Base-by-base conservation (phyloP, 1,140 invertebrate species). In the Brachionus asplanchnoidis region DNA sequence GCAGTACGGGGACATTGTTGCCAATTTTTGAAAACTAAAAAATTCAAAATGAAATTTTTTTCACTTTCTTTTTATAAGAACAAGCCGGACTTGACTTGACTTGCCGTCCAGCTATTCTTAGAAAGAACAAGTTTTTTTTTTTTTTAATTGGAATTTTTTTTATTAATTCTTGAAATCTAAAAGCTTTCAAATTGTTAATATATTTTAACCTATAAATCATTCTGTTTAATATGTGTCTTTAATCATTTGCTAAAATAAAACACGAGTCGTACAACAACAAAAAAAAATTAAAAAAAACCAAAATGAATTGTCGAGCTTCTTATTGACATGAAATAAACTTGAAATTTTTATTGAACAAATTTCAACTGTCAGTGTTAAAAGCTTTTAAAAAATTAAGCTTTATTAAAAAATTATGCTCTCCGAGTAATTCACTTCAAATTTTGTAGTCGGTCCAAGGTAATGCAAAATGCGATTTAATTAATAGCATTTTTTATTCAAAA, bases 311-410 rank as follows among this genome's bases (percentile, higher is more conserved):
- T 23, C 53, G 5, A 60, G 53, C 53, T 60, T 60, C 53, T 60
- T 60, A 60, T 60, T 60, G 53, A 60, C 53, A 60, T 60, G 53
- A 60, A 60, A 60, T 60, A 60, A 60, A 60, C 53, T 60, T 60
- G 53, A 60, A 60, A 60, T 20, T 60, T 60, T 60, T 60, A 53
- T 60, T 60, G 53, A 60, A 60, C 53, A 60, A 60, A 60, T 60
- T 60, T 60, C 53, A 60, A 60, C 53, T 60, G 53, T 60, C 53
- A 60, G 17, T 60, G 53, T 60, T 60, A 60, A 60, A 60, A 60
- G 53, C 53, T 60, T 60, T 60, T 60, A 23, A 60, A 60, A 3
- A 60, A 23, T 60, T 60, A 60, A 60, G 53, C 20, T 46, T 60
- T 60, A 60, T 60, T 60, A 60, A 60, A 60, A 60, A 60, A 60